Percentiles rank a stretch among this genome's conserved stretches.
Conservation (phyloP, 2,888 invertebrate species). For the Ectemnius lituratus region DNA sequence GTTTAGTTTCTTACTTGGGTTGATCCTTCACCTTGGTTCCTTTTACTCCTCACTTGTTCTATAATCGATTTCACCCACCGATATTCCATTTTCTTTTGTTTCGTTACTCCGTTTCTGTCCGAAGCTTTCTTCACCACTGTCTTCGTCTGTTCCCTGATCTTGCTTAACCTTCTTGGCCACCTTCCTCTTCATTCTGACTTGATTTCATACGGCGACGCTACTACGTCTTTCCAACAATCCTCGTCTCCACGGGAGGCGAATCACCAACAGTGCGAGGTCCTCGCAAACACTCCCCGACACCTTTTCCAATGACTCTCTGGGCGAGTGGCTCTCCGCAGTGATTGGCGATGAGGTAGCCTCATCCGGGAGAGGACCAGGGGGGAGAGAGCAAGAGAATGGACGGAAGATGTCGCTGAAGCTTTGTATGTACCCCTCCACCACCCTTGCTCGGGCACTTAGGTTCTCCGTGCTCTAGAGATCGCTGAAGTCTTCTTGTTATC, state of each 20-base stretch:
- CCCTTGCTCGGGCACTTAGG: too few species aligned
- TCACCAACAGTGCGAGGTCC: background rate
- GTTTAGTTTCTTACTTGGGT: slow-evolving; percentile 59
- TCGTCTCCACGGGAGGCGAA: background rate
- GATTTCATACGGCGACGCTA: slow-evolving; percentile 1
- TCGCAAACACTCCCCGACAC: background rate
- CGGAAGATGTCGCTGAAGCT: background rate
- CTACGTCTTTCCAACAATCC: background rate
- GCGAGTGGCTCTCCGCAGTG: background rate
- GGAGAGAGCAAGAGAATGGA: slow-evolving; percentile 5
- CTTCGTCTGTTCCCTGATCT: background rate
- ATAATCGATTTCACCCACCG: background rate
- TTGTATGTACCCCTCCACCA: background rate
- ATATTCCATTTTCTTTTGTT: slow-evolving; percentile 16
- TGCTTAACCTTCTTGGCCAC: slow-evolving; percentile 2
- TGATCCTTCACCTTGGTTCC: background rate
- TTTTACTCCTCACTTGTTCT: background rate
- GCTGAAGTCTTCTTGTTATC: too few species aligned
- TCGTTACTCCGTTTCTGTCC: slow-evolving; percentile 21
- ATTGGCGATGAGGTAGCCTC: background rate
- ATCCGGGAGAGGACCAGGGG: background rate
- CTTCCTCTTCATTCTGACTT: slow-evolving; percentile 9
- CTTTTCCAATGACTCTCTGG: background rate
- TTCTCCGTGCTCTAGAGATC: too few species aligned
- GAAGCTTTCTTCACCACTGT: slow-evolving; percentile 7